Evolutionary conservation across 2,888 invertebrate genomes (phyloP), one percentile per base, ranked within the genome.

Genomic region (Archips xylosteana): DNA sequence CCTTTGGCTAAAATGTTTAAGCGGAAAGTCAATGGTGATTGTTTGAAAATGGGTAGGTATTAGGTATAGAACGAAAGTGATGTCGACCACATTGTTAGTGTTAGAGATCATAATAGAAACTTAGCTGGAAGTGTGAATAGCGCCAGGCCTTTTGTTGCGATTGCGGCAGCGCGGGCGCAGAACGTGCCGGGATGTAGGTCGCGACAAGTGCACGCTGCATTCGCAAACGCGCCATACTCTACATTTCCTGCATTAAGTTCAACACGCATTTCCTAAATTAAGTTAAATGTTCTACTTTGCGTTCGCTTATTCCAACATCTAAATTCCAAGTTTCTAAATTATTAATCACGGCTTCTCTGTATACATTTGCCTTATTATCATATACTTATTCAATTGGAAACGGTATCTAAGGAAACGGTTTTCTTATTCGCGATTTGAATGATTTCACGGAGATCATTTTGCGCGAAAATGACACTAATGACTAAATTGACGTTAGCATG

Each of bases 121-220:
- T 82, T 82, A 82, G 86, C 87, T 87, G 88, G 91, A 90, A 89
- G 86, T 82, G 87, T 82, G 79, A 73, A 73, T 61, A 68, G 64
- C 45, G 64, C 57, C 36, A n/a, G 45, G 63, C 59, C 73, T 74
- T 23, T 74, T 74, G 73, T 74, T 74, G 69, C 64, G 81, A 78
- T 82, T 84, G 81, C 79, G 80, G 57, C 72, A 71, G 73, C 83
- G 86, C 88, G 89, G 67, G 36, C 72, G 72, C 65, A 92, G 92
- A 92, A 91, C 92, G 90, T 92, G 81, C 79, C 79, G 77, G 60
- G 81, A 92, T 90, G 87, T 93, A 89, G 92, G 93, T 92, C 92
- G 88, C 85, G 83, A 84, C 92, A 91, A 89, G 91, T 92, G 92
- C 88, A 87, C 84, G 84, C 83, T 82, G 84, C 83, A 79, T 76